Evolutionary conservation across 1,140 invertebrate genomes (phyloP).

Genomic region (Formica exsecta): DNA sequence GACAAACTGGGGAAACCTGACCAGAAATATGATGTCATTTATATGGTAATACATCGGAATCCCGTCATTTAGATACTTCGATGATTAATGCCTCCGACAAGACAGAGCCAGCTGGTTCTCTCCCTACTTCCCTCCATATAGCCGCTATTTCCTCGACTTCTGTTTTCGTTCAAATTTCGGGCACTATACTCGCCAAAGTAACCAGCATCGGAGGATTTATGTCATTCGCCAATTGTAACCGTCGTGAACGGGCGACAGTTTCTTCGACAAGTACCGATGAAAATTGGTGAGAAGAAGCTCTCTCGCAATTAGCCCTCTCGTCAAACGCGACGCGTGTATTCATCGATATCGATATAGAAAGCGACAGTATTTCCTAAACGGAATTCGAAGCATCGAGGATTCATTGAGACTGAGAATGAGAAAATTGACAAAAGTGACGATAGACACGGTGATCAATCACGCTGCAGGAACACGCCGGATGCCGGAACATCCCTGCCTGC

Average conservation of each 20-base stretch:
- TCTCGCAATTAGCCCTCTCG: background rate
- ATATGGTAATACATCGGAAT: slow-evolving; percentile 90
- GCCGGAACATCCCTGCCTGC: slow-evolving; percentile 34
- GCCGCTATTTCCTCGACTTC: slow-evolving; percentile 55
- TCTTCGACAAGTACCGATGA: background rate
- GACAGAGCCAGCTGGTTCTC: slow-evolving; percentile 83
- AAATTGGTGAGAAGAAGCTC: background rate
- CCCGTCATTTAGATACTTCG: slow-evolving; percentile 89
- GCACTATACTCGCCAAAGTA: slow-evolving; percentile 16
- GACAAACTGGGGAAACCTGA: slow-evolving; percentile 88
- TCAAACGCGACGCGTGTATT: background rate
- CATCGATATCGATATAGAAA: background rate
- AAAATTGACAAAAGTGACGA: slow-evolving; percentile 38
- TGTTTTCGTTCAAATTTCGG: slow-evolving; percentile 61
- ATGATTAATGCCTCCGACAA: slow-evolving; percentile 88
- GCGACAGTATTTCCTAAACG: background rate
- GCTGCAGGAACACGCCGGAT: slow-evolving; percentile 30
- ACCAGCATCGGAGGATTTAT: slow-evolving; percentile 33
- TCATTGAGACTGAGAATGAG: slow-evolving; percentile 21
- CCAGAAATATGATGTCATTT: slow-evolving; percentile 90
- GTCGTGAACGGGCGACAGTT: background rate
- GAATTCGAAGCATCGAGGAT: background rate
- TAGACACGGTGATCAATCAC: slow-evolving; percentile 53
- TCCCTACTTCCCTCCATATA: slow-evolving; percentile 38
- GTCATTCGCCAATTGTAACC: background rate